Evolutionary conservation across 2,888 invertebrate genomes (phyloP).

Genomic region (Idaea aversata): DNA sequence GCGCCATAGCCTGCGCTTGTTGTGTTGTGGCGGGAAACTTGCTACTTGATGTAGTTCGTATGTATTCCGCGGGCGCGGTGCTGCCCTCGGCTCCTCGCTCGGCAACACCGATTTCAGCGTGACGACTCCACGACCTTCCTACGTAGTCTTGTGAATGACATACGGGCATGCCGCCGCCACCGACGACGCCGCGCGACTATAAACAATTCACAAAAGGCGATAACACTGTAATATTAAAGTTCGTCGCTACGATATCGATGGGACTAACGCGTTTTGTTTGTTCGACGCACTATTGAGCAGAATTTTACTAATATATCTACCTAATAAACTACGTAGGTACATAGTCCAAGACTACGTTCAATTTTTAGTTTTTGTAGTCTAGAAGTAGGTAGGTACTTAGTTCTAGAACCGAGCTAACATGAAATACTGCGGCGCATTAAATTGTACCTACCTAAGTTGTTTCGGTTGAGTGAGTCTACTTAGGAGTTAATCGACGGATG

Average conservation of each 20-base stretch:
- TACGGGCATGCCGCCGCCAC: slow-evolving; percentile 36
- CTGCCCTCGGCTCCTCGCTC: slow-evolving; percentile 44
- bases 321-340: background rate
- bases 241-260: background rate
- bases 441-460: background rate
- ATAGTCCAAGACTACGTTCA: background rate
- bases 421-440: background rate
- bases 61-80: slow-evolving; percentile 36
- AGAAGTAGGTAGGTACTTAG: background rate
- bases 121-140: slow-evolving; percentile 39
- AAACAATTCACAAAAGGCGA: slow-evolving; percentile 14
- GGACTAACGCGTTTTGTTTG: background rate
- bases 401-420: background rate
- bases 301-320: too few relatives aligned
- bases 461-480: background rate
- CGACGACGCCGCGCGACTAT: slow-evolving; percentile 8
- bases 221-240: slow-evolving; percentile 10
- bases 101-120: slow-evolving; percentile 54
- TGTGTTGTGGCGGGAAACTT: slow-evolving; percentile 68
- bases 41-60: slow-evolving; percentile 29
- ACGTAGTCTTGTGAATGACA: slow-evolving; percentile 54
- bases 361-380: background rate
- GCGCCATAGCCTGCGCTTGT: slow-evolving; percentile 71
- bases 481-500: background rate
- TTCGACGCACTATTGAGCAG: background rate